Conservation (phyloP, 1,140 invertebrate species). For the Argopecten irradians region DNA sequence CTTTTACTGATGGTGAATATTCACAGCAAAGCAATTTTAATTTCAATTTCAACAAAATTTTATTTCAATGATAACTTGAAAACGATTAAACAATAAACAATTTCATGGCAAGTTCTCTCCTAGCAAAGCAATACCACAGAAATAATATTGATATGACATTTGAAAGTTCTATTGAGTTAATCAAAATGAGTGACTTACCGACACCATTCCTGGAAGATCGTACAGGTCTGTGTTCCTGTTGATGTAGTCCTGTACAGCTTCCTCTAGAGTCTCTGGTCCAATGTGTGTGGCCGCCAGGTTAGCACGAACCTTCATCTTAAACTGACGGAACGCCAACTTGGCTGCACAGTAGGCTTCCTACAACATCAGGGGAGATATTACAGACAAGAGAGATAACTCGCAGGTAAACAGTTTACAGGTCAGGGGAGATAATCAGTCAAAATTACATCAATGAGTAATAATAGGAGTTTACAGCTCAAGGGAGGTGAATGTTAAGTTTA, state of each 20-base stretch:
- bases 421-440: neutral
- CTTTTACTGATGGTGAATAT: neutral
- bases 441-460: neutral
- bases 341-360: conserved; percentile 76
- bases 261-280: conserved; percentile 76
- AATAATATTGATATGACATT: too few relatives aligned
- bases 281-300: conserved; percentile 74
- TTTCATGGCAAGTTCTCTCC: too few relatives aligned
- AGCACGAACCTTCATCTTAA: conserved; percentile 76
- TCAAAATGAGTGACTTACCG: too few relatives aligned
- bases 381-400: too few relatives aligned
- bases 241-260: conserved; percentile 76
- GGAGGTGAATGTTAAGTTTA: neutral
- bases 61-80: too few relatives aligned
- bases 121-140: too few relatives aligned
- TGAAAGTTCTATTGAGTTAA: too few relatives aligned
- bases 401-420: neutral
- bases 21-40: neutral
- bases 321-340: conserved; percentile 74
- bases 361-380: too few relatives aligned
- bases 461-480: neutral
- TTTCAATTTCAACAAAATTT: too few relatives aligned
- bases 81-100: too few relatives aligned
- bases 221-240: conserved; percentile 76
- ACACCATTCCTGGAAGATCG: conserved; percentile 73